Percentiles rank a stretch among this genome's conserved stretches.
These are phyloP conservation scores for Theretra japonica DNA, from an alignment of 2,888 invertebrate genomes.

Conservation along the genomic window DNA sequence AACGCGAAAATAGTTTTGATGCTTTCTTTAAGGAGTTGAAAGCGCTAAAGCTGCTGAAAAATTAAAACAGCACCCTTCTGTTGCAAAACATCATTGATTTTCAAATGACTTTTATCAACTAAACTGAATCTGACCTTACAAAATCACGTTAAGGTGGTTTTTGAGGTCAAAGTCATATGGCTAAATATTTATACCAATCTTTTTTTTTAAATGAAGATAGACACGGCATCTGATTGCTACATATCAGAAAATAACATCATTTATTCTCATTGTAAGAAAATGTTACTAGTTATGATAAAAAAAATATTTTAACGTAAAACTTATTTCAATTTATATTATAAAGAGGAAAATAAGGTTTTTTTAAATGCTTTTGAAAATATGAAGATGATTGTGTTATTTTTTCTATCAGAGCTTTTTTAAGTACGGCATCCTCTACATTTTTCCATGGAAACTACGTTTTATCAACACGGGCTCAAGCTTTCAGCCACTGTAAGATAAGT, in stretches of 20 bases:
- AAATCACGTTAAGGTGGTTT: conserved; percentile 43
- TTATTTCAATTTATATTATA: too few species aligned
- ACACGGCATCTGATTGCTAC: not conserved
- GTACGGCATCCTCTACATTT: too few species aligned
- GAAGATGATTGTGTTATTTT: too few species aligned
- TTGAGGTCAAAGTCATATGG: conserved; percentile 32
- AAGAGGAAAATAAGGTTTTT: too few species aligned
- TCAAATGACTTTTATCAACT: conserved; percentile 64
- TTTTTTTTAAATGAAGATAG: not conserved
- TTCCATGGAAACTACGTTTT: not conserved
- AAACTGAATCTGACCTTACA: conserved; percentile 60
- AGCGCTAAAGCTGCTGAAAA: conserved; percentile 61
- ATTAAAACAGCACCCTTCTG: conserved; percentile 44
- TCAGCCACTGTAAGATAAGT: not conserved
- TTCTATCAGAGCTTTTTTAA: too few species aligned
- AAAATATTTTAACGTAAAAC: too few species aligned
- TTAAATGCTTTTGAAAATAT: too few species aligned
- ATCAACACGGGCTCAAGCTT: not conserved
- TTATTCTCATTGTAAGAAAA: not conserved
- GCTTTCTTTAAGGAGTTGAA: conserved; percentile 25
- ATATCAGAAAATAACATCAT: not conserved
- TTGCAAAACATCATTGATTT: conserved; percentile 78
- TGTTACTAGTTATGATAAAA: too few species aligned
- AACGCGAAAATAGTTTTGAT: not conserved
- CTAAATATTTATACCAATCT: not conserved